Evolutionary conservation across 2,797 vertebrate genomes (phyloP).

Genomic region (Labeo calbasu): DNA sequence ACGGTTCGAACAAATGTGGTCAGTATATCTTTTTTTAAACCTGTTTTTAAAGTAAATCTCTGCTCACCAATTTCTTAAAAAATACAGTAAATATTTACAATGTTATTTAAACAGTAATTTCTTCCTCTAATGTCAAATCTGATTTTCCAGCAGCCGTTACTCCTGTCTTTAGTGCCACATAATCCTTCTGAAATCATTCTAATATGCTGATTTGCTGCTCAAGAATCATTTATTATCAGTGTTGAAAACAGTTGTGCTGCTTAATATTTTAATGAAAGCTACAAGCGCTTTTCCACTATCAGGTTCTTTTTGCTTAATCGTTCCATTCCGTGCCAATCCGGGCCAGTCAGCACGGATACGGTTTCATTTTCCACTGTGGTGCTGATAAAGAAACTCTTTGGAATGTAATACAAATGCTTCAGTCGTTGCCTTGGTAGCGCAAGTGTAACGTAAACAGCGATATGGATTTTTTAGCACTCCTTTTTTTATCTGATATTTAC

Average conservation of each 20-base stretch:
- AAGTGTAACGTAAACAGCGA: too few relatives aligned
- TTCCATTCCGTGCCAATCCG: too few relatives aligned
- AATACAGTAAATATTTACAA: background rate
- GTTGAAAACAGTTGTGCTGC: background rate
- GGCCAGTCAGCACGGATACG: too few relatives aligned
- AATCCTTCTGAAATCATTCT: background rate
- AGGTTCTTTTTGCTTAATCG: too few relatives aligned
- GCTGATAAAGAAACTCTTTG: too few relatives aligned
- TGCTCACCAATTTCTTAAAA: background rate
- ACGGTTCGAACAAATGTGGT: background rate
- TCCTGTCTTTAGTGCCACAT: background rate
- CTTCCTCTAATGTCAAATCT: background rate
- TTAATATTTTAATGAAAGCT: background rate
- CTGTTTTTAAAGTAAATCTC: background rate
- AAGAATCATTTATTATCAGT: too few relatives aligned
- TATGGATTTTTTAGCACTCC: too few relatives aligned
- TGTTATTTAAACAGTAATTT: background rate
- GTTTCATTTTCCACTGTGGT: too few relatives aligned
- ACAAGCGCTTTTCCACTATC: too few relatives aligned
- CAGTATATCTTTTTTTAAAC: background rate
- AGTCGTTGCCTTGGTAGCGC: too few relatives aligned
- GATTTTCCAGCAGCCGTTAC: background rate
- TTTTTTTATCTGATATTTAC: too few relatives aligned
- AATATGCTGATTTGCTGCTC: background rate
- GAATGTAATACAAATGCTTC: too few relatives aligned